Conservation (phyloP, 2,113 vertebrate species). For the Colinus virginianus region DNA sequence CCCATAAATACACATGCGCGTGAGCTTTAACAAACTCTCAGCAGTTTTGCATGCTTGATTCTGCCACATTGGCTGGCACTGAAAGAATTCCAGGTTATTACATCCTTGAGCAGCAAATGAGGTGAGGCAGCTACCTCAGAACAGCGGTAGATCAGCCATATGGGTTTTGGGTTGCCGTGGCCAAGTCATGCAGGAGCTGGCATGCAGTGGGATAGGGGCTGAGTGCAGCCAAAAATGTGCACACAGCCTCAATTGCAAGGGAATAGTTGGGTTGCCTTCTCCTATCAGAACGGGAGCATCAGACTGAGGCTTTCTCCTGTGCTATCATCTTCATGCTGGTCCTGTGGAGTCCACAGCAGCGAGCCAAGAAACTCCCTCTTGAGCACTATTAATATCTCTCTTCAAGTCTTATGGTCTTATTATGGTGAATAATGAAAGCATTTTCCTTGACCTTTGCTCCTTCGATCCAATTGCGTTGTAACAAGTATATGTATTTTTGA, state of each 20-base stretch:
- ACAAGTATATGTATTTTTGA: slow-evolving; percentile 24
- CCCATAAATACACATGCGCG: too few relatives aligned
- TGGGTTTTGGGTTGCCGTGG: neutral
- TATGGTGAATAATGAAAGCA: slow-evolving; percentile 40
- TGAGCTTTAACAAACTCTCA: neutral
- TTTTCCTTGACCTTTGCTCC: slow-evolving; percentile 16
- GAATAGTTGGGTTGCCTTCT: neutral
- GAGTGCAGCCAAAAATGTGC: neutral
- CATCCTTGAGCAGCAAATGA: neutral
- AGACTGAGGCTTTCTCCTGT: neutral
- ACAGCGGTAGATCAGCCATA: neutral
- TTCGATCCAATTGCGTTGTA: neutral
- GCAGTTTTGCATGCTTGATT: neutral
- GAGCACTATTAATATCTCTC: slow-evolving; percentile 39
- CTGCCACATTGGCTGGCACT: neutral
- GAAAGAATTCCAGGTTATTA: too few relatives aligned
- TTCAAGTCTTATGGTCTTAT: slow-evolving; percentile 39
- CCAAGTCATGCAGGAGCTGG: neutral
- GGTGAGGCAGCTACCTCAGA: neutral
- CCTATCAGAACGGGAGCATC: neutral
- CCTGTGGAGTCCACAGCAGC: neutral
- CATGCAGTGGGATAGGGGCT: neutral
- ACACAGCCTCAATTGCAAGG: neutral
- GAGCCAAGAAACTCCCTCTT: slow-evolving; percentile 39
- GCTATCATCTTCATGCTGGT: neutral